Evolutionary conservation across 2,888 invertebrate genomes (phyloP), one percentile per base, ranked within the genome.

Genomic region (Heliconius charithonia): DNA sequence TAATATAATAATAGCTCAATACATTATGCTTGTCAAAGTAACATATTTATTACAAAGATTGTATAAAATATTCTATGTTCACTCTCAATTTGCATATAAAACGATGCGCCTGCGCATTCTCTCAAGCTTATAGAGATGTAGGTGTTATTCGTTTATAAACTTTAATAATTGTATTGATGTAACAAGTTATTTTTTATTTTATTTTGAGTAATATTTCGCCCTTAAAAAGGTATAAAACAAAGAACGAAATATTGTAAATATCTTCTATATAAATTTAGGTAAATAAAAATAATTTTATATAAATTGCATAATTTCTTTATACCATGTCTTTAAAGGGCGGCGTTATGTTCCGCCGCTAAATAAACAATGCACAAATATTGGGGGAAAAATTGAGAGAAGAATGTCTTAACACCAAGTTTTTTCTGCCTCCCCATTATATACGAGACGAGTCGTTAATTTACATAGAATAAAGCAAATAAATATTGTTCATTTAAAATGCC

Each of bases 21-120:
- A 70, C 9, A 41, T 51, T 51, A 51, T 32, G n/a, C 6, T 56
- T 56, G 51, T 56, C 71, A 32, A 22, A 71, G 19, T 45, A 45
- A 32, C 32, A 51, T 29, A 29, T 45, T 56, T 27, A 62, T 71
- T 65, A 63, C 25, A 71, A 77, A 65, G 10, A 2, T 45, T 75
- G 19, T 59, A 79, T 67, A 56, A n/a, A 41, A 65, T 56, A 77
- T 75, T 71, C 77, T 56, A 66, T 10, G n/a, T n/a, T 45, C 41
- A 45, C 19, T 29, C 71, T 27, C n/a, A 45, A 75, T 79, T 79
- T 65, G 59, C 76, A 79, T 79, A 79, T 69, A 70, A 77, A 76
- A 62, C 62, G 25, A 27, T 77, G 74, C 79, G 71, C 67, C 41
- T 29, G 75, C 62, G 72, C 32, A 13, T 72, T 19, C 62, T 72